Percentiles rank a stretch among this genome's conserved stretches.
Conservation (phyloP, 2,888 invertebrate genomes). For the Campaea margaritaria region DNA sequence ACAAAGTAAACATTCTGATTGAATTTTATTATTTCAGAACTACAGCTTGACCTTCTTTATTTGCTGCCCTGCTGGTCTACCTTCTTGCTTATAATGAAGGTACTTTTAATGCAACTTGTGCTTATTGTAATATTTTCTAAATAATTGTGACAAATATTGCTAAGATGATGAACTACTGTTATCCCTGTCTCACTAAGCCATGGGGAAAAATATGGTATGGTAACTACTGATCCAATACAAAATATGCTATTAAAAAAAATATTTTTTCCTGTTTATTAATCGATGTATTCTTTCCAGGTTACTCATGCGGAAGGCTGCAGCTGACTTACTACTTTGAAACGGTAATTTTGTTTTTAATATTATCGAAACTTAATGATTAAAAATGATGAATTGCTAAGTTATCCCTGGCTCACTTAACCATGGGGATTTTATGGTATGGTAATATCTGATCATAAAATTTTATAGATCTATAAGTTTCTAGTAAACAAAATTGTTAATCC, state of each 20-base stretch:
- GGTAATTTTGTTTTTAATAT: neutral
- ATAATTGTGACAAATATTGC: too few species aligned
- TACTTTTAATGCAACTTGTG: too few species aligned
- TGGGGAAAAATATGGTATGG: conserved; percentile 71
- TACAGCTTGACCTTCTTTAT: neutral
- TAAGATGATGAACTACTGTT: conserved; percentile 67
- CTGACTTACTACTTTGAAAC: neutral
- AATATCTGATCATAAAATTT: conserved; percentile 49
- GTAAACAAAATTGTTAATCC: too few species aligned
- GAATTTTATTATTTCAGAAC: conserved; percentile 4
- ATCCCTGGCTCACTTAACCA: conserved; percentile 65
- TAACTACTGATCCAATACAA: conserved; percentile 54
- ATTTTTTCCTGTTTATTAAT: neutral
- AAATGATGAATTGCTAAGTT: conserved; percentile 67
- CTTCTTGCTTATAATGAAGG: too few species aligned
- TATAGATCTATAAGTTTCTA: too few species aligned
- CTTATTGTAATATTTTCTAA: too few species aligned
- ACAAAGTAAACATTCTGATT: neutral
- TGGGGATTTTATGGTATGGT: conserved; percentile 35
- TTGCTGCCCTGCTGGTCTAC: neutral
- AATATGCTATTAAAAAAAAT: neutral
- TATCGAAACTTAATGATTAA: neutral
- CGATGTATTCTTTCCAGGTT: conserved; percentile 10
- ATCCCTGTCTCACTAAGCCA: conserved; percentile 71
- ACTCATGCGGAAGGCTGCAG: neutral